Percentiles rank a stretch among this genome's conserved stretches.
These are phyloP conservation scores for Tychaedon coryphoeus DNA, from an alignment of 2,113 vertebrate species.

Conservation along the genomic window DNA sequence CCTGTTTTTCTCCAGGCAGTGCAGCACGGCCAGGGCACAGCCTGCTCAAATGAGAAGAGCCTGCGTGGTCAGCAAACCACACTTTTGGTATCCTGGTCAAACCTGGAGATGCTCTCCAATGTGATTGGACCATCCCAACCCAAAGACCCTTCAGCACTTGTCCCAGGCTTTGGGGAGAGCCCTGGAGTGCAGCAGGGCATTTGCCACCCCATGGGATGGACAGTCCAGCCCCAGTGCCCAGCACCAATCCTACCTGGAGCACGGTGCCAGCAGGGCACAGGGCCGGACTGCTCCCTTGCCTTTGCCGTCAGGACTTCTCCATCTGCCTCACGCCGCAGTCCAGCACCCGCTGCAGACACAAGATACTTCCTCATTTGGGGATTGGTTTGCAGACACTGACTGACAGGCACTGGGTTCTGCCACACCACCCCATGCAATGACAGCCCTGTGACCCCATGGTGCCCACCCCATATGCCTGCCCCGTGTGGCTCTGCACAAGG, in stretches of 20 bases:
- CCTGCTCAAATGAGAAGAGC: background rate
- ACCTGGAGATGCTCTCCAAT: background rate
- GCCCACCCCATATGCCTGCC: rapidly evolving
- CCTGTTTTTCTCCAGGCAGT: background rate
- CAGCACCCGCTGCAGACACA: background rate
- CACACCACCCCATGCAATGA: background rate
- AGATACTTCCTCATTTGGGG: slow-evolving; percentile 75
- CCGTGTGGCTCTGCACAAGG: rapidly evolving
- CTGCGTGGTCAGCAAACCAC: rapidly evolving
- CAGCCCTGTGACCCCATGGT: background rate
- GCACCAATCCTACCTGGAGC: slow-evolving; percentile 67
- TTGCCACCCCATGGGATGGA: rapidly evolving
- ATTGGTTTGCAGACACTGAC: slow-evolving; percentile 50
- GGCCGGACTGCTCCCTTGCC: slow-evolving; percentile 32
- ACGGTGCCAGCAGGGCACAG: background rate
- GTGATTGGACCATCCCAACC: background rate
- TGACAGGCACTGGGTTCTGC: slow-evolving; percentile 41
- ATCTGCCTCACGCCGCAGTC: background rate
- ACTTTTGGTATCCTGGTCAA: background rate
- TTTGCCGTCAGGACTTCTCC: slow-evolving; percentile 69
- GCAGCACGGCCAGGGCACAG: rapidly evolving
- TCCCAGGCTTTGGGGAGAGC: background rate
- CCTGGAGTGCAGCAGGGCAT: rapidly evolving
- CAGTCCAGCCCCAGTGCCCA: background rate
- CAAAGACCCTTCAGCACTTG: background rate